phyloP scores from a whole-genome alignment of 2,888 invertebrate genomes.

The Lamellibrachia columna region DNA sequence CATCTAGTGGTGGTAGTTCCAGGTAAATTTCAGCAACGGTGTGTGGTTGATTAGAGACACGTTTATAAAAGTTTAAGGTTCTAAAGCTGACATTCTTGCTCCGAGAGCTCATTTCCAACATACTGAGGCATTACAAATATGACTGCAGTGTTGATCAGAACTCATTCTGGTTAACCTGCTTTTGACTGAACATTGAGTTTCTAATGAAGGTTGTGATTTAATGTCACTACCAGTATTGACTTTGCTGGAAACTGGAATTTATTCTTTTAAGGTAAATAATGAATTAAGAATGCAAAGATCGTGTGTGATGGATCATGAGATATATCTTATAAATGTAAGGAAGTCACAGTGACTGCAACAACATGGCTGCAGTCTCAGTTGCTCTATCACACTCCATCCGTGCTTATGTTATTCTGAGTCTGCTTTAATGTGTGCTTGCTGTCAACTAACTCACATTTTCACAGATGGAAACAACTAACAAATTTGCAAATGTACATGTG shows the following conservation, averaged over 20 bases:
- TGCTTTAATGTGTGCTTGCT: not conserved
- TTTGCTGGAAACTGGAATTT: not conserved
- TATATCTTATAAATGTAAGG: not conserved
- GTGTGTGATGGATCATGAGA: not conserved
- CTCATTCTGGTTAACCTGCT: not conserved
- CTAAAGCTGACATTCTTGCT: not conserved
- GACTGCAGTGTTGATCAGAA: not conserved
- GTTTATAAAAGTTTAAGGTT: not conserved
- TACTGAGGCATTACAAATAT: not conserved
- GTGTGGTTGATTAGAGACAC: not conserved
- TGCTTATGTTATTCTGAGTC: not conserved
- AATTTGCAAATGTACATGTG: not conserved
- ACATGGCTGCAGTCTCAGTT: no score
- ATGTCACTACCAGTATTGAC: no score
- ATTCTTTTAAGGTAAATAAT: not conserved
- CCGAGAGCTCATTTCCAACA: not conserved
- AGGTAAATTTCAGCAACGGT: constrained; percentile 23
- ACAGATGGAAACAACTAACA: not conserved
- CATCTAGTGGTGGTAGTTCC: constrained; percentile 30
- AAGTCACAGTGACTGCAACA: no score
- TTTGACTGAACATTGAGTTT: not conserved
- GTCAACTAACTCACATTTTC: not conserved
- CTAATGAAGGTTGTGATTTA: not conserved
- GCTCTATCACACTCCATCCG: no score
- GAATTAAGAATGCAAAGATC: not conserved